These are phyloP conservation scores for Polypedilum pembai DNA, from an alignment of 1,140 invertebrate species.

Conservation along the genomic window DNA sequence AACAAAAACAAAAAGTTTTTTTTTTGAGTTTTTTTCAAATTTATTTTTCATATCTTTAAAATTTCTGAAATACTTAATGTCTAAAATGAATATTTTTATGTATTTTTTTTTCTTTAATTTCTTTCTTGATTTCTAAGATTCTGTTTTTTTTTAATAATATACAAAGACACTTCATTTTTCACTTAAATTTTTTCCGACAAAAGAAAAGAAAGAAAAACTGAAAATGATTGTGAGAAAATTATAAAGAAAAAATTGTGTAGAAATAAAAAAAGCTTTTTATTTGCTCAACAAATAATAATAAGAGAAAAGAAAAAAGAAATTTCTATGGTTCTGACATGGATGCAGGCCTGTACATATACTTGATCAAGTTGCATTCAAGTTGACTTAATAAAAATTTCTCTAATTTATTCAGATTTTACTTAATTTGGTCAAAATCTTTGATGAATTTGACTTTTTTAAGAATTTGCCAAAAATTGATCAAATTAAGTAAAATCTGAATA, in stretches of 20 bases:
- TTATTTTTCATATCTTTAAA: constrained; percentile 8
- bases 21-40: neutral
- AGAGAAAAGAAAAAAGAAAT: neutral
- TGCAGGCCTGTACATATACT: neutral
- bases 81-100: constrained; percentile 23
- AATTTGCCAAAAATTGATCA: no score
- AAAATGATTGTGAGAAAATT: neutral
- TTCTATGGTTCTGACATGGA: no score
- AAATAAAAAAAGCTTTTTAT: constrained; percentile 9
- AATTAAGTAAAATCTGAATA: no score
- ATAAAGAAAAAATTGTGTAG: neutral
- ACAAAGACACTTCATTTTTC: constrained; percentile 27
- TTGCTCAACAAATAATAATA: constrained; percentile 22
- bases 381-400: no score
- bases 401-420: no score
- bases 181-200: constrained; percentile 21
- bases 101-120: constrained; percentile 10
- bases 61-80: constrained; percentile 19
- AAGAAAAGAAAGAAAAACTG: neutral
- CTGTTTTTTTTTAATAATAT: constrained; percentile 24
- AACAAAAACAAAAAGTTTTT: neutral
- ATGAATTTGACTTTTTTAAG: neutral
- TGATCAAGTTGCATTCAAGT: no score
- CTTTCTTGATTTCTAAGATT: constrained; percentile 16
- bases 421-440: no score